Conservation (phyloP, 2,888 invertebrate genomes). For the Danaus chrysippus region DNA sequence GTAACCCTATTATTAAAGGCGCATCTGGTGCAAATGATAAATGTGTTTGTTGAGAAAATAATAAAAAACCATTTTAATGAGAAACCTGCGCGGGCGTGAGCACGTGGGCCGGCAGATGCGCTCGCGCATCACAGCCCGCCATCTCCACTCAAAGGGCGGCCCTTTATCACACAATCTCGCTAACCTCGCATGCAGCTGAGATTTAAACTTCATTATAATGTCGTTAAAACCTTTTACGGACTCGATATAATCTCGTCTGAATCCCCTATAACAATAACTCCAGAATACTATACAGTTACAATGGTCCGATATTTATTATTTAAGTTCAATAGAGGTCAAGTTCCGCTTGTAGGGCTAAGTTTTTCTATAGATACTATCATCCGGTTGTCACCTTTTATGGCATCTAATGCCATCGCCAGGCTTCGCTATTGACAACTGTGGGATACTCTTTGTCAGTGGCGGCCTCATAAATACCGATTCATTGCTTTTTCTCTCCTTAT, state of each 20-base stretch:
- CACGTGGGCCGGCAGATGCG: slow-evolving; percentile 77
- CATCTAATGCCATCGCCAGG: slow-evolving; percentile 55
- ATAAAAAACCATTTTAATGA: slow-evolving; percentile 51
- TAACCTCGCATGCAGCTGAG: slow-evolving; percentile 56
- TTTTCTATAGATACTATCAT: slow-evolving; percentile 71
- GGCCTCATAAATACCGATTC: slow-evolving; percentile 60
- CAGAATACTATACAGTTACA: slow-evolving; percentile 6
- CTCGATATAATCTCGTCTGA: slow-evolving; percentile 42
- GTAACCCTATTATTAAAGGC: slow-evolving; percentile 64
- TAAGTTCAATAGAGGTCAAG: slow-evolving; percentile 54
- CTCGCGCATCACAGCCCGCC: slow-evolving; percentile 55
- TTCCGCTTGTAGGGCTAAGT: slow-evolving; percentile 67
- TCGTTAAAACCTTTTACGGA: slow-evolving; percentile 46
- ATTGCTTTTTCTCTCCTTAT: slow-evolving; percentile 64
- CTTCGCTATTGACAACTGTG: slow-evolving; percentile 71
- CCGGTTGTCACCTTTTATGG: slow-evolving; percentile 66
- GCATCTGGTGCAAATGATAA: slow-evolving; percentile 72
- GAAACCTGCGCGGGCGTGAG: slow-evolving; percentile 67
- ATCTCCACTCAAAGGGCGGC: slow-evolving; percentile 44
- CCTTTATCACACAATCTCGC: slow-evolving; percentile 62
- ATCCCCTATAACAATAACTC: neutral
- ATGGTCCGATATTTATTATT: slow-evolving; percentile 17
- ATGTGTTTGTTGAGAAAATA: slow-evolving; percentile 60
- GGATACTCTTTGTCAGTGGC: slow-evolving; percentile 62
- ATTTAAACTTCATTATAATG: slow-evolving; percentile 62